Evolutionary conservation across 2,113 vertebrate species (phyloP).

Genomic region (Paraplagusia blochii): DNA sequence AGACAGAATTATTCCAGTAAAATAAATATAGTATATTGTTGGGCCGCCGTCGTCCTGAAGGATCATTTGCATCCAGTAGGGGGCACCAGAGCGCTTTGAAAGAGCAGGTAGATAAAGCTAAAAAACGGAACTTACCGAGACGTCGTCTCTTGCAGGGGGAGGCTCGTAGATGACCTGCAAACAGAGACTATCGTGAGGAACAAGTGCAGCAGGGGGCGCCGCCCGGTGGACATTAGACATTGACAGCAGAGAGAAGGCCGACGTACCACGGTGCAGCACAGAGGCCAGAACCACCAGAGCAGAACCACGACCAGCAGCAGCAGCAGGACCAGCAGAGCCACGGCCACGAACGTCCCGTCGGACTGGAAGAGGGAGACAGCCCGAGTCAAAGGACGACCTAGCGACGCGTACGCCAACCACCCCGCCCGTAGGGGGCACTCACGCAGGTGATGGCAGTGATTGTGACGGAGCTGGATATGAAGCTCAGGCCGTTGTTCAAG

Average conservation of each 20-base stretch:
- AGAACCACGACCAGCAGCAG: conserved; percentile 85
- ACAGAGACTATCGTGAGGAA: background rate
- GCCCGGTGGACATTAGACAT: too few relatives aligned
- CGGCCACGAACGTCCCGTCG: conserved; percentile 90
- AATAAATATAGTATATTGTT: too few relatives aligned
- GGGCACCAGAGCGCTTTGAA: background rate
- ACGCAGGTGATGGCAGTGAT: conserved; percentile 92
- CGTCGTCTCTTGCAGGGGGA: conserved; percentile 67
- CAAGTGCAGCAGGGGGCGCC: background rate
- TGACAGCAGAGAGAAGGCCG: background rate
- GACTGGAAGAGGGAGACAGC: conserved; percentile 73
- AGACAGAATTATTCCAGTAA: too few relatives aligned
- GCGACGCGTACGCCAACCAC: too few relatives aligned
- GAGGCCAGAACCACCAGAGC: conserved; percentile 99
- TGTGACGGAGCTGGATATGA: conserved; percentile 96
- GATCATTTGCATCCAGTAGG: too few relatives aligned
- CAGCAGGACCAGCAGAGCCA: conserved; percentile 89
- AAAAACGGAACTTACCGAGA: conserved; percentile 61
- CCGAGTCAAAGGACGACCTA: background rate
- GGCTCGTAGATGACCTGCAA: conserved; percentile 76
- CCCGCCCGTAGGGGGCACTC: too few relatives aligned
- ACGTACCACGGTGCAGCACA: conserved; percentile 97
- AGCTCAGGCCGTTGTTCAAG: conserved; percentile 97
- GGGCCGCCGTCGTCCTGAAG: too few relatives aligned
- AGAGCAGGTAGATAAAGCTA: background rate